Conservation (phyloP, 2,797 vertebrate genomes). For the Artibeus lituratus region DNA sequence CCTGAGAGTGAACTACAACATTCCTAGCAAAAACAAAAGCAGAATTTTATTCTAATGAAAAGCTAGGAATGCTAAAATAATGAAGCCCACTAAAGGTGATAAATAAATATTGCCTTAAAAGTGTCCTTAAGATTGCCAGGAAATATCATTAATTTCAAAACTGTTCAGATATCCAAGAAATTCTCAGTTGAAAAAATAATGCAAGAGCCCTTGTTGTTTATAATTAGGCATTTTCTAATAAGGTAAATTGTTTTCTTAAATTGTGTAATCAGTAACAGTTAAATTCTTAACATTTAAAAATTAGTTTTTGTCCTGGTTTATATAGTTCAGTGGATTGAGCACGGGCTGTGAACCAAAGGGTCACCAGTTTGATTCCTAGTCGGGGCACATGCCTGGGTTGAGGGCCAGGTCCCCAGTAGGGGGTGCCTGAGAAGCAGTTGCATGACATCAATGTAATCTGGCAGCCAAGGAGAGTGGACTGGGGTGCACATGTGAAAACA, state of each 20-base stretch:
- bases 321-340: too few species aligned
- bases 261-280: conserved; percentile 14
- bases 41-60: conserved; percentile 25
- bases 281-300: conserved; percentile 38
- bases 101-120: neutral
- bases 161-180: conserved; percentile 36
- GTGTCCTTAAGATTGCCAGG: neutral
- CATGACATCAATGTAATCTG: neutral
- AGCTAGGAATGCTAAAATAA: neutral
- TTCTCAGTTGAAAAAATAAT: neutral
- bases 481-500: neutral
- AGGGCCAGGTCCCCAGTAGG: too few species aligned
- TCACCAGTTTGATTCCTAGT: too few species aligned
- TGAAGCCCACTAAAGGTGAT: conserved; percentile 12
- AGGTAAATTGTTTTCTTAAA: conserved; percentile 10
- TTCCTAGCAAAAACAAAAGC: conserved; percentile 20
- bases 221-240: neutral
- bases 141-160: conserved; percentile 19
- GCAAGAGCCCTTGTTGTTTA: neutral
- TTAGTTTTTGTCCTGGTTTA: neutral
- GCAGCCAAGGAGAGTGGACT: neutral
- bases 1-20: neutral
- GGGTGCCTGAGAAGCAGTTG: neutral
- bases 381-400: too few species aligned
- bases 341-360: too few species aligned